Conservation (phyloP, 2,113 vertebrate genomes). For the Tenrec ecaudatus region DNA sequence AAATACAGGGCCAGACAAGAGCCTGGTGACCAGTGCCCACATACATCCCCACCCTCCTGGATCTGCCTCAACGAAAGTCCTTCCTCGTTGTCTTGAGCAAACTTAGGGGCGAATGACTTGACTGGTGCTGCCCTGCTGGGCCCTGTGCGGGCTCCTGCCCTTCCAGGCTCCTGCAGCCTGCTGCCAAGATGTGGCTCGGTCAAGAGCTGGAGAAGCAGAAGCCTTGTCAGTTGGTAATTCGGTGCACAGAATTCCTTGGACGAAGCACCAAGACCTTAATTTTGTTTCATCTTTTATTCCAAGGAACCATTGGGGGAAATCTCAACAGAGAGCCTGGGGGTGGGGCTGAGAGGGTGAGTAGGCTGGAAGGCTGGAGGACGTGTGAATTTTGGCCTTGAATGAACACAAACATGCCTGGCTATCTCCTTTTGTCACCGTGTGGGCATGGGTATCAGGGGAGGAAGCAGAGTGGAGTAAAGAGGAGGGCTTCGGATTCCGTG, state of each 20-base stretch:
- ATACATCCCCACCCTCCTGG: conserved; percentile 84
- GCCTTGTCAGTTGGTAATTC: conserved; percentile 64
- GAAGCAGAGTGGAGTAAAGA: background rate
- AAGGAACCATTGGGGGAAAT: conserved; percentile 67
- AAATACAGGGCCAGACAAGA: conserved; percentile 89
- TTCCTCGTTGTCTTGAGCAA: conserved; percentile 89
- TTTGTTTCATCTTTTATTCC: conserved; percentile 69
- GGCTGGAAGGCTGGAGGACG: conserved; percentile 13
- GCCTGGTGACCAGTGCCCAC: conserved; percentile 94
- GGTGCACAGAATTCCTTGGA: conserved; percentile 76
- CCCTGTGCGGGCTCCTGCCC: conserved; percentile 71
- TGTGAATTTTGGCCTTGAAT: conserved; percentile 9
- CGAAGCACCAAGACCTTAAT: conserved; percentile 80
- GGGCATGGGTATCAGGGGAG: background rate
- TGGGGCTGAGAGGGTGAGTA: background rate
- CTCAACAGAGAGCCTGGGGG: conserved; percentile 56
- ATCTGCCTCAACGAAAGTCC: conserved; percentile 93
- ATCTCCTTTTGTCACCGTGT: background rate
- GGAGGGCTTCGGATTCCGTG: background rate
- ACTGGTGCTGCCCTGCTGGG: conserved; percentile 81
- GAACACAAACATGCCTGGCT: background rate
- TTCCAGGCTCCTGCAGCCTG: conserved; percentile 69
- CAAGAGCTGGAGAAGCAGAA: conserved; percentile 67
- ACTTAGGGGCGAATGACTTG: conserved; percentile 88
- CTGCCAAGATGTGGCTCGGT: conserved; percentile 57